phyloP scores from a whole-genome alignment of 2,113 vertebrate genomes.

The Cyanoliseus patagonus region DNA sequence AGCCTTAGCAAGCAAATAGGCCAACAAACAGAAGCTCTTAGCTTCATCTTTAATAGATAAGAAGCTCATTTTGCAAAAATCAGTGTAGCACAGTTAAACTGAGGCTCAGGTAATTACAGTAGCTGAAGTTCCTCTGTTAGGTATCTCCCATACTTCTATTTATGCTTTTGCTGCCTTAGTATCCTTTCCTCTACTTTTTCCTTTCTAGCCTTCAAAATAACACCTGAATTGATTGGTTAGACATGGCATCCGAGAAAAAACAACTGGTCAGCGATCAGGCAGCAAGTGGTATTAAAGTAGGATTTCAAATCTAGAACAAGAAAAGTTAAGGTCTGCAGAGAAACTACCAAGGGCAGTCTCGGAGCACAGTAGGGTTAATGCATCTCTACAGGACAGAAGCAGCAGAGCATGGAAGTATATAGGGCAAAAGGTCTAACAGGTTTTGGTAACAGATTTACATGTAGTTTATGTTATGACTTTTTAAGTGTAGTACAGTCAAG shows the following conservation, averaged over 20 bases:
- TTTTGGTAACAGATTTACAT: neutral
- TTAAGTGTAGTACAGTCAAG: neutral
- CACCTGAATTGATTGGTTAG: neutral
- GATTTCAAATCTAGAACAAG: neutral
- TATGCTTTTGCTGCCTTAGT: neutral
- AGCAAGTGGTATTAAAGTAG: neutral
- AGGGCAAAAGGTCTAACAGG: neutral
- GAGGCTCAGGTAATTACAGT: neutral
- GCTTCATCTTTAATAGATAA: constrained; percentile 51
- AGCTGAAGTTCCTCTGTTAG: neutral
- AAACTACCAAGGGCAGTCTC: neutral
- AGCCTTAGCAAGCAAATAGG: constrained; percentile 42
- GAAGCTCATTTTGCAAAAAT: neutral
- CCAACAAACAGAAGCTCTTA: neutral
- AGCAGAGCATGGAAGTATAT: neutral
- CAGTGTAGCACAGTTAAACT: neutral
- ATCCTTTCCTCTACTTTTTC: neutral
- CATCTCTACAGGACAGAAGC: neutral
- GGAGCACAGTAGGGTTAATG: neutral
- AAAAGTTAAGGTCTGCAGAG: neutral
- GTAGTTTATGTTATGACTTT: neutral
- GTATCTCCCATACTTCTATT: neutral
- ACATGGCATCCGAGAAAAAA: neutral
- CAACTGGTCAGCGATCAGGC: neutral
- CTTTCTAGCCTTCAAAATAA: neutral